Base-by-base conservation (phyloP, 1,140 invertebrate species). In the Drosophila willistoni region DNA sequence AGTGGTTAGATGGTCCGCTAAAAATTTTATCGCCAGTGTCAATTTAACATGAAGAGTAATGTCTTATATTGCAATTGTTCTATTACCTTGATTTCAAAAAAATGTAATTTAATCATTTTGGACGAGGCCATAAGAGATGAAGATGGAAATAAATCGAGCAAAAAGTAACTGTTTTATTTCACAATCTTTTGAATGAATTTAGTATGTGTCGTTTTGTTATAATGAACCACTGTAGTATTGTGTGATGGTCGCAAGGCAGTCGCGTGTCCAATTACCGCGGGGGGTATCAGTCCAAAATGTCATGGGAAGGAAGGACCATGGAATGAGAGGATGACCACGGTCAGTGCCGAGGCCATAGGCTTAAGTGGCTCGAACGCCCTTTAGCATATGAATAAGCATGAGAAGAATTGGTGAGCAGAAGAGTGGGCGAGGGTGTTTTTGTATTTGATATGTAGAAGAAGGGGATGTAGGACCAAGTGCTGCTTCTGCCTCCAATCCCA, bases 291-390 rank as follows among this genome's bases (percentile, higher is more conserved):
- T 0, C 22, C 55, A 66, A n/a, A 60, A 54, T 55, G 65, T 33
- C 13, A 12, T 29, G 22, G 54, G 36, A 22, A 0, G 39, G 41
- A 60, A 33, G 41, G 17, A 1, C n/a, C 17, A 55, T 17, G 36
- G 17, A 17, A 33, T 19, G 65, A 44, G 68, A 44, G 51, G 62
- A 19, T 70, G 77, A 64, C 63, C 60, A 69, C 57, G 66, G 44
- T 51, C 71, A 60, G 42, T 68, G 55, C 66, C 62, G 64, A 60
- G 61, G 74, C 73, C 73, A 77, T 61, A 68, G 68, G 79, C 82
- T 91, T 91, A 91, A 91, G 90, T 91, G 90, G 90, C 84, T 81
- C 69, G 86, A 85, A 91, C 90, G 87, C 90, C 90, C 90, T 91
- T 91, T 90, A 65, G 77, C 80, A 81, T 86, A 76, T 83, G 75